Base-by-base conservation (phyloP, 92 coral and sea anemone genomes). In the Blastomussa wellsi region DNA sequence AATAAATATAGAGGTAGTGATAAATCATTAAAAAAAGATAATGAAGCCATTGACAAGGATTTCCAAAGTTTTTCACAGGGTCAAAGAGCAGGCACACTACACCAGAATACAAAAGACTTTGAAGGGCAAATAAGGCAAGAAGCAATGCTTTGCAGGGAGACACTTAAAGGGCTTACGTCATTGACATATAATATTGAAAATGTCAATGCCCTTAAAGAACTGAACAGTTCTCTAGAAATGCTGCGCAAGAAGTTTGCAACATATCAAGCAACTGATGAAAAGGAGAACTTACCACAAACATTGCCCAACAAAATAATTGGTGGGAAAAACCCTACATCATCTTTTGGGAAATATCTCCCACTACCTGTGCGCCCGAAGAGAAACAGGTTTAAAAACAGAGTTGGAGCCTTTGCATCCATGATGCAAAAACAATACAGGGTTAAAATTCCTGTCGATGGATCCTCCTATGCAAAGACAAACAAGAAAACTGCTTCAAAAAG, bases 381-480 rank as follows among this genome's bases (percentile, higher is more conserved):
- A 82, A 88, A 82, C 22, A 22, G 78, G 13, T 81, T 33, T 33
- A 52, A 62, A 75, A 81, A 66, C 70, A 76, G 86, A 66, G 77
- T 81, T 51, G 90, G 80, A 32, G 89, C 22, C 47, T 79, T 86
- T 86, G 85, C 84, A 52, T 77, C 89, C 36, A 85, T 78, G 89
- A 86, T 86, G 89, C 65, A 86, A 79, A 86, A 71, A 9, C 89
- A 86, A n/a, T n/a, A n/a, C n/a, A n/a, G n/a, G n/a, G n/a, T n/a
- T n/a, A n/a, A n/a, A n/a, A n/a, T n/a, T n/a, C n/a, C n/a, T n/a
- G n/a, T n/a, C n/a, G n/a, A n/a, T n/a, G n/a, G n/a, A n/a, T n/a
- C n/a, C n/a, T n/a, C n/a, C n/a, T n/a, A n/a, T n/a, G n/a, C n/a
- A n/a, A n/a, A n/a, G n/a, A n/a, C n/a, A n/a, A n/a, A n/a, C n/a